Percentiles rank a stretch among this genome's conserved stretches.
Evolutionary conservation across 2,113 vertebrate genomes (phyloP).

Genomic region (western clawed frog (Xenopus tropicalis)): DNA sequence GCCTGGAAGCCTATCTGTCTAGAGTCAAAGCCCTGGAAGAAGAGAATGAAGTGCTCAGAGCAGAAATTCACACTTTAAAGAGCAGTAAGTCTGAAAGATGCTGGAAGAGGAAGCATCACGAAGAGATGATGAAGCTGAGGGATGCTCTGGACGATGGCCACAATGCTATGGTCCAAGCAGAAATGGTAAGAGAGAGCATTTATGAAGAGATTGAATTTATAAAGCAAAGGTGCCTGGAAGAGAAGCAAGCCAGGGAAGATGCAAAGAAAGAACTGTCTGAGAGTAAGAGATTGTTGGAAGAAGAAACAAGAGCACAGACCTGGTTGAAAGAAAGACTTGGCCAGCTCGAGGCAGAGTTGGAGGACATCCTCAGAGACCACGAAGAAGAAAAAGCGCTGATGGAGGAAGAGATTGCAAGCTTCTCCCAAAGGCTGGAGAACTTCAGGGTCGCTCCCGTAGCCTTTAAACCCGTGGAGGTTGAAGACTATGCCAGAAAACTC

Average conservation of each 20-base stretch:
- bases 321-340: constrained; percentile 72
- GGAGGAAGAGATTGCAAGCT: constrained; percentile 54
- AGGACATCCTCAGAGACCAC: constrained; percentile 65
- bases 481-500: constrained; percentile 73
- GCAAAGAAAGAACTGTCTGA: constrained; percentile 59
- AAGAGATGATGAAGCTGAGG: constrained; percentile 70
- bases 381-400: constrained; percentile 72
- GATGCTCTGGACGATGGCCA: constrained; percentile 67
- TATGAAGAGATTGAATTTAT: constrained; percentile 67
- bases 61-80: constrained; percentile 69
- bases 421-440: constrained; percentile 49
- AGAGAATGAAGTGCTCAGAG: constrained; percentile 74
- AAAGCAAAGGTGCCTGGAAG: constrained; percentile 65
- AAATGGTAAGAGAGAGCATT: constrained; percentile 73
- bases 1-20: constrained; percentile 83
- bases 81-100: constrained; percentile 35
- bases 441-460: constrained; percentile 49
- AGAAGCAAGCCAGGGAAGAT: constrained; percentile 64
- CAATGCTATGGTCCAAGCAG: constrained; percentile 69
- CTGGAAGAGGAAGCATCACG: constrained; percentile 64
- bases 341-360: constrained; percentile 78
- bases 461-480: constrained; percentile 66
- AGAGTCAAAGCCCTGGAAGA: constrained; percentile 85
- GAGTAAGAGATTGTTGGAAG: constrained; percentile 72
- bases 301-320: constrained; percentile 73